Conservation (phyloP, 2,797 vertebrate genomes). For the Sarcophilus harrisii region DNA sequence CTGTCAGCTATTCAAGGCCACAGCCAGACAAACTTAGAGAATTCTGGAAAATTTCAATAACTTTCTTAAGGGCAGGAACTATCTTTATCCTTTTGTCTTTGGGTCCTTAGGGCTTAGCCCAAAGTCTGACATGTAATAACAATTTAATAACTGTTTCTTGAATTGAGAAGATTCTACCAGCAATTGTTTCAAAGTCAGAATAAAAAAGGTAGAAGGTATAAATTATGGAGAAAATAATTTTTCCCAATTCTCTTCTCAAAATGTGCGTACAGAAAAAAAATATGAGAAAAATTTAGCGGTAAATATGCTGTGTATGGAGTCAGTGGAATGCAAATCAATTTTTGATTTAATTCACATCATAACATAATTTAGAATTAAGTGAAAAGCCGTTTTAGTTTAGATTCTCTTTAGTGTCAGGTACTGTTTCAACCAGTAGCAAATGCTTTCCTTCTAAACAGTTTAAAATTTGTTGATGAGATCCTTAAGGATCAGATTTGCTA, state of each 20-base stretch:
- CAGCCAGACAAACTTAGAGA: neutral
- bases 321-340: neutral
- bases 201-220: neutral
- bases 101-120: neutral
- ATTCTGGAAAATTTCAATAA: neutral
- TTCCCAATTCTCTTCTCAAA: neutral
- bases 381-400: neutral
- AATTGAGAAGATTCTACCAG: neutral
- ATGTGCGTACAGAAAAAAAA: neutral
- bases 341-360: neutral
- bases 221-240: neutral
- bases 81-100: neutral
- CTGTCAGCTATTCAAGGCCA: neutral
- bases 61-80: neutral
- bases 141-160: neutral
- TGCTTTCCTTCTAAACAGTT: neutral
- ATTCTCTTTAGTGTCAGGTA: neutral
- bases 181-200: neutral
- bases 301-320: neutral
- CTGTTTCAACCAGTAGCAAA: neutral
- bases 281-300: neutral
- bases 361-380: neutral
- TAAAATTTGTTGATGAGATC: neutral
- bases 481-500: neutral
- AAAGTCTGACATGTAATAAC: neutral